Percentiles rank a stretch among this genome's conserved stretches.
phyloP scores from a whole-genome alignment of 2,888 invertebrate species.

The Heteromurus nitidus region DNA sequence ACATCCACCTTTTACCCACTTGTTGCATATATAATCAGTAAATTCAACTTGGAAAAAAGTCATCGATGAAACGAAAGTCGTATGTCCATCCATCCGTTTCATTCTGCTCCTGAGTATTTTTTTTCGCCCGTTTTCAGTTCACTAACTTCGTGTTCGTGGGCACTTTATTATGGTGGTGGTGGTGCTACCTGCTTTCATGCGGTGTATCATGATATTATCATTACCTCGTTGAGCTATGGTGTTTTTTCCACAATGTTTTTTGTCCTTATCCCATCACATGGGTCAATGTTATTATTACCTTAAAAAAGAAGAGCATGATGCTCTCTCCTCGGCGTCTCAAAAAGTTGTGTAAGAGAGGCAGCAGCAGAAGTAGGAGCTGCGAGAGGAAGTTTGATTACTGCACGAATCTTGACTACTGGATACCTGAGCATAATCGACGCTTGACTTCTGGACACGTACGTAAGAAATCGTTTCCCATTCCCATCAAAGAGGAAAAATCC shows the following conservation, averaged over 20 bases:
- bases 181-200: constrained; percentile 30
- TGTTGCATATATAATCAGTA: constrained; percentile 15
- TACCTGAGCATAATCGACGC: constrained; percentile 10
- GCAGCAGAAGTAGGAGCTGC: constrained; percentile 4
- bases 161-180: constrained; percentile 47
- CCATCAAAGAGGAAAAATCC: no score
- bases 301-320: constrained; percentile 25
- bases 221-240: constrained; percentile 46
- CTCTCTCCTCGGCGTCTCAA: no score
- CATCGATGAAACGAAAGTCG: constrained; percentile 30
- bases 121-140: not conserved
- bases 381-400: constrained; percentile 45
- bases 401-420: constrained; percentile 33
- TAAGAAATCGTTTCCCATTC: constrained; percentile 17
- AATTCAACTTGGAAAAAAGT: constrained; percentile 30
- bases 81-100: constrained; percentile 14
- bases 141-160: constrained; percentile 48
- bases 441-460: constrained; percentile 36
- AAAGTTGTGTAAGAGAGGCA: not conserved
- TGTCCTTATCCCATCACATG: constrained; percentile 5
- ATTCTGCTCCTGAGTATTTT: not conserved
- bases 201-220: constrained; percentile 60
- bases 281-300: constrained; percentile 39
- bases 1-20: not conserved
- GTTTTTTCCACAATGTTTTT: constrained; percentile 23